Evolutionary conservation across 2,113 vertebrate genomes (phyloP).

Genomic region (Apteryx mantelli): DNA sequence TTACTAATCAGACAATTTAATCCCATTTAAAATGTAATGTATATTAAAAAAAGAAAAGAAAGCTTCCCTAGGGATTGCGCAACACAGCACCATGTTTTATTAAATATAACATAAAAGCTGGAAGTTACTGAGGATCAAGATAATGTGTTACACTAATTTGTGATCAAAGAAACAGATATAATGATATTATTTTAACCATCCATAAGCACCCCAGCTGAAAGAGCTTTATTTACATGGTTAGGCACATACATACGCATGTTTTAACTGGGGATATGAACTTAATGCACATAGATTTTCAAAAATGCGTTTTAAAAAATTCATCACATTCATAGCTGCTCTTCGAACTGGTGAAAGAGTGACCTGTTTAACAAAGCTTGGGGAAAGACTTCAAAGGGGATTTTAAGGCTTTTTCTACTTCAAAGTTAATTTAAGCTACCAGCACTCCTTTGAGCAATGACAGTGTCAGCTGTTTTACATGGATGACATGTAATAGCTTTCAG

Average conservation of each 20-base stretch:
- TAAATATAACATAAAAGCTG: constrained; percentile 71
- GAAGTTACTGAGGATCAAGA: constrained; percentile 53
- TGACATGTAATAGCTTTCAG: fast-evolving
- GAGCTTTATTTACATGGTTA: not conserved
- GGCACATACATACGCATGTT: not conserved
- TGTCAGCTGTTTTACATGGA: not conserved
- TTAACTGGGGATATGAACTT: not conserved
- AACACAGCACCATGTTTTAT: constrained; percentile 58
- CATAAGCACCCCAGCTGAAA: constrained; percentile 21
- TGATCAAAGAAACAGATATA: constrained; percentile 73
- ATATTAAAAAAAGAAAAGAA: constrained; percentile 63
- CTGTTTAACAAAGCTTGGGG: not conserved
- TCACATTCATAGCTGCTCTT: not conserved
- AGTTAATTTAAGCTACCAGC: not conserved
- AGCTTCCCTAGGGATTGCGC: constrained; percentile 61
- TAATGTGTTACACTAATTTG: constrained; percentile 56
- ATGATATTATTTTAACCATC: constrained; percentile 61
- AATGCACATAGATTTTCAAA: not conserved
- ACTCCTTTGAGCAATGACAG: not conserved
- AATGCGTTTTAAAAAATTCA: not conserved
- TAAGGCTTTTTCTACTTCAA: not conserved
- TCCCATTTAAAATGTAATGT: constrained; percentile 73
- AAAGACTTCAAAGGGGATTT: not conserved
- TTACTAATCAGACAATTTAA: constrained; percentile 79
- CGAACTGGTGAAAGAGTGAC: not conserved